These are phyloP conservation scores for Zaprionus camerounensis DNA, from an alignment of 1,140 invertebrate genomes.

Conservation along the genomic window DNA sequence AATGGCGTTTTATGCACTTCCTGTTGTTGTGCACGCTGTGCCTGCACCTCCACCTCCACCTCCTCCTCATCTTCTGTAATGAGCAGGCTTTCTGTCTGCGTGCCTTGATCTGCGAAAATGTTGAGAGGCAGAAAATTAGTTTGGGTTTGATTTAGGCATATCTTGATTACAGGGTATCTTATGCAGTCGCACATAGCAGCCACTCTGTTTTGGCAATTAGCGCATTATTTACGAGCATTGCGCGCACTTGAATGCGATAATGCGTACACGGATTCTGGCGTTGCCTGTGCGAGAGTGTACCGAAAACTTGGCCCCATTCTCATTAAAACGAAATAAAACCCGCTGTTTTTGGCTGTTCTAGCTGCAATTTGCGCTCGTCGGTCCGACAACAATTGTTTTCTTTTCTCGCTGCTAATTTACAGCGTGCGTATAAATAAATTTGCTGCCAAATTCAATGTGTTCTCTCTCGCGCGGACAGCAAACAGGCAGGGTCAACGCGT, in stretches of 20 bases:
- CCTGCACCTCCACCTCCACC: constrained; percentile 19
- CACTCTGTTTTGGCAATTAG: constrained; percentile 41
- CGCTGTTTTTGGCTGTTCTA: constrained; percentile 23
- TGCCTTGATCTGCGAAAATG: constrained; percentile 69
- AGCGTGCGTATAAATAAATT: constrained; percentile 79
- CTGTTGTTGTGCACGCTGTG: constrained; percentile 11
- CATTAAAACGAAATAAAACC: constrained; percentile 42
- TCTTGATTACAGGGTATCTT: not conserved
- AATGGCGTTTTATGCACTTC: constrained; percentile 57
- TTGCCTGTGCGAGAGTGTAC: constrained; percentile 17
- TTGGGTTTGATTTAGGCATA: not conserved
- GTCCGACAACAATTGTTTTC: constrained; percentile 13
- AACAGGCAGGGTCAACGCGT: constrained; percentile 75
- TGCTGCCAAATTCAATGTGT: constrained; percentile 50
- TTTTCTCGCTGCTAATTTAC: constrained; percentile 64
- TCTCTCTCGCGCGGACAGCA: not conserved
- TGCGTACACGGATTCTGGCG: constrained; percentile 41
- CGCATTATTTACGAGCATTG: constrained; percentile 47
- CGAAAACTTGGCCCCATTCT: constrained; percentile 73
- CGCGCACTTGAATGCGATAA: constrained; percentile 56
- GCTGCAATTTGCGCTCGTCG: constrained; percentile 19
- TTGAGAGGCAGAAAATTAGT: not conserved
- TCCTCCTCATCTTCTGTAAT: constrained; percentile 74
- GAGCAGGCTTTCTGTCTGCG: constrained; percentile 74
- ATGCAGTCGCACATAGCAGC: constrained; percentile 19